A percentile compares a stretch with the other conserved stretches of the same genome.
These are phyloP conservation scores for Microcebus griseorufus DNA, from an alignment of 2,113 vertebrate genomes.

Conservation along the genomic window DNA sequence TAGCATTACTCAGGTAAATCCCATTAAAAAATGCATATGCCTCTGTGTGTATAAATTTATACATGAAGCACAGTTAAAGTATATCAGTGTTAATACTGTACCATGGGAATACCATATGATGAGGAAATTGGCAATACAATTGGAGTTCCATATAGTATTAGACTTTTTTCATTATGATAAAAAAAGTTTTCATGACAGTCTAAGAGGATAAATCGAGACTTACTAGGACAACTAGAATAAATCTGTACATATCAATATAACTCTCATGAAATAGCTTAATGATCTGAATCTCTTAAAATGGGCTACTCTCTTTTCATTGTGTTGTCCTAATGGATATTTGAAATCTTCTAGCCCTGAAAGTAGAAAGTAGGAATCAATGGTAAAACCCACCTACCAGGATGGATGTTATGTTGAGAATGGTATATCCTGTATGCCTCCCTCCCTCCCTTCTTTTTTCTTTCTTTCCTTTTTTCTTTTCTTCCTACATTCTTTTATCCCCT, in stretches of 20 bases:
- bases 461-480: background rate
- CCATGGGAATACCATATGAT: conserved; percentile 7
- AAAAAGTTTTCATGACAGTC: conserved; percentile 4
- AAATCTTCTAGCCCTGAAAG: conserved; percentile 1
- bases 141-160: conserved; percentile 60
- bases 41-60: conserved; percentile 68
- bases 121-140: conserved; percentile 54
- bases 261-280: conserved; percentile 29
- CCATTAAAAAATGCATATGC: conserved; percentile 70
- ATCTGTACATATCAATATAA: background rate
- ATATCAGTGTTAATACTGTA: conserved; percentile 55
- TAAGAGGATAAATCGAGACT: conserved; percentile 45
- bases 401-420: background rate
- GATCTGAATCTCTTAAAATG: background rate
- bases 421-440: background rate
- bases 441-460: background rate
- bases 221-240: conserved; percentile 19
- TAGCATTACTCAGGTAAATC: conserved; percentile 56
- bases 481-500: background rate
- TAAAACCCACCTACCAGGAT: background rate
- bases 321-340: background rate
- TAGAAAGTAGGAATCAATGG: background rate
- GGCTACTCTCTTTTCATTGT: background rate
- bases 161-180: conserved; percentile 64
- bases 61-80: conserved; percentile 44